Evolutionary conservation across 2,888 invertebrate species (phyloP), one percentile per base, ranked within the genome.

Genomic region (Aleiodes testaceus): DNA sequence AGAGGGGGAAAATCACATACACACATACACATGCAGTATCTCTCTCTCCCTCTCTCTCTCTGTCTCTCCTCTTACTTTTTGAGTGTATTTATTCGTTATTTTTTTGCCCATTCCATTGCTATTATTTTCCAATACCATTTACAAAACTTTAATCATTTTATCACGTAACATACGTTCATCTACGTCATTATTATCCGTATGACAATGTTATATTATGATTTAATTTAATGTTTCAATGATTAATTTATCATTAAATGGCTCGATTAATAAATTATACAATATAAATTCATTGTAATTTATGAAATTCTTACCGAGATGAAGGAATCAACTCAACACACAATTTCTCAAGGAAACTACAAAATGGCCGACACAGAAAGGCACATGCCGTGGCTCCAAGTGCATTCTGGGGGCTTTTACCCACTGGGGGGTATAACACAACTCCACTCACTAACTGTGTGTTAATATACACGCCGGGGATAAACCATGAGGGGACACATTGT

Each of bases 301-400:
- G 76, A 79, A 79, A 79, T 83, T 81, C 91, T 91, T 90, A 91
- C 90, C 90, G 89, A 89, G 89, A 88, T 88, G 87, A 89, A 89
- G 89, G 64, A 89, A 89, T 89, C 89, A 90, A 90, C 89, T 90
- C 89, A 89, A 90, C 89, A 90, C 89, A 90, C 90, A 89, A 90
- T 90, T 90, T 90, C 91, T 89, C 90, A 89, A 90, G 88, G 89
- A 90, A 89, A 91, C 90, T 90, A 90, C 90, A 91, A 91, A 91
- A 91, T 91, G 91, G 91, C 91, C 90, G 91, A 90, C 90, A 88
- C 89, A 88, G 89, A 88, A 86, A 88, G 91, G 90, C 91, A 91
- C 91, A 91, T 91, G 91, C 91, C 91, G 90, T 89, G 88, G 89
- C 79, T 83, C 82, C 75, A 81, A 84, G 63, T 88, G 89, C 89